Evolutionary conservation across 2,888 invertebrate genomes (phyloP), one percentile per base, ranked within the genome.

Genomic region (Tricholauxania praeusta): DNA sequence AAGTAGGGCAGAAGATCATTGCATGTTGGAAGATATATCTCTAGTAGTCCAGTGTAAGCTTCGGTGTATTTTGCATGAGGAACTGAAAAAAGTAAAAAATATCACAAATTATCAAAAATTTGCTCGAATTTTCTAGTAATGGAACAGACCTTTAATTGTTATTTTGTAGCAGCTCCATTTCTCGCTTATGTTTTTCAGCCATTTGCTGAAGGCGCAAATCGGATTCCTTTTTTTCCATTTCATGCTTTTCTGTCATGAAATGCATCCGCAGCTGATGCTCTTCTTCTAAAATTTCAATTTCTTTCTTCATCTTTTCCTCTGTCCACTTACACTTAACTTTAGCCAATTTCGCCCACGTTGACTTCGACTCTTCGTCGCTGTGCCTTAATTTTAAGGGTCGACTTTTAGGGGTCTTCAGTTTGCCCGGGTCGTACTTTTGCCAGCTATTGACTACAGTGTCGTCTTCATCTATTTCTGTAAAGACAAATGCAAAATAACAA

Each of bases 241-340:
- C 62, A 15, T 62, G 48, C 14, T 62, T 62, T 62, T 62, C 62
- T 17, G 6, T 32, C 62, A 62, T 62, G 12, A 62, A 62, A 7
- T 47, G 14, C 47, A 62, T 48, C 7, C 62, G 62, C 48, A 47
- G 62, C 22, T 62, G 6, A 47, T 62, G 62, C 48, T 62, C 62
- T 47, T 47, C 48, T 48, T 8, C 48, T 6, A 62, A n/a, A 62
- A 62, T 62, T 4, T 62, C 1, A 19, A 62, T 47, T 62, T 62
- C 48, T 7, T n/a, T 62, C 47, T 62, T 62, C 19, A 62, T 17
- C n/a, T 62, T 62, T 48, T 62, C 62, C 47, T 62, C 47, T 0
- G 62, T 48, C 48, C 48, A 62, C 39, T 47, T 62, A n/a, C 17
- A n/a, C 19, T 62, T 62, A 17, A 8, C 10, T 5, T 1, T 15